Evolutionary conservation across 2,113 vertebrate species (phyloP).

Genomic region (Cynocephalus volans): DNA sequence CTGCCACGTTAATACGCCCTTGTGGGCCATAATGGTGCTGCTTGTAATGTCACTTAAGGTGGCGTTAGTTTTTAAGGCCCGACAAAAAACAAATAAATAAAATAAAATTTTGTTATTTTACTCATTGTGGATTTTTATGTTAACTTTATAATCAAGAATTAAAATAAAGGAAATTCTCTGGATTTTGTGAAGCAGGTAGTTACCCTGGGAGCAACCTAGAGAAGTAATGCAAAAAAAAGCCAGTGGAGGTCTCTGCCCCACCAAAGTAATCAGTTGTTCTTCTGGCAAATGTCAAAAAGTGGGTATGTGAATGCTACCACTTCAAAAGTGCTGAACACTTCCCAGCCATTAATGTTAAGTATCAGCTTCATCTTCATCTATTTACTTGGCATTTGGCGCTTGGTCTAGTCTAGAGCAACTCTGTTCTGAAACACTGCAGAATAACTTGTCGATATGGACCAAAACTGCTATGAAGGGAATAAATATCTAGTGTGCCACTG

Average conservation of each 20-base stretch:
- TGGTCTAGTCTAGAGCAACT: background rate
- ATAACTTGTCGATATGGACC: background rate
- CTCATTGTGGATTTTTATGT: constrained; percentile 33
- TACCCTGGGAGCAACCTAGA: background rate
- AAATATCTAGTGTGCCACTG: background rate
- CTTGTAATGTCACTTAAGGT: no score
- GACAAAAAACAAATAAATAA: no score
- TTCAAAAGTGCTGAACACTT: background rate
- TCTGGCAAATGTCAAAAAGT: background rate
- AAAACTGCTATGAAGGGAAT: background rate
- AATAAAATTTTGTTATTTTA: constrained; percentile 27
- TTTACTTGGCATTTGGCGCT: background rate
- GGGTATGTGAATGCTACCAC: background rate
- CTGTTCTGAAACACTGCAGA: background rate
- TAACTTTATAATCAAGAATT: background rate
- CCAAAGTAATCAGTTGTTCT: background rate
- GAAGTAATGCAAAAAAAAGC: background rate
- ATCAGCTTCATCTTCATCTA: background rate
- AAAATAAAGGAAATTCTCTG: background rate
- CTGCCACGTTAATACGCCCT: no score
- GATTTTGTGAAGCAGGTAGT: background rate
- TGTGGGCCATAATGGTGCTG: no score
- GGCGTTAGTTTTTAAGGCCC: no score
- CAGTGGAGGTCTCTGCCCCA: background rate
- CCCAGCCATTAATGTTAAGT: background rate